Evolutionary conservation across 2,888 invertebrate species (phyloP).

Genomic region (Muschampia plurimacula): DNA sequence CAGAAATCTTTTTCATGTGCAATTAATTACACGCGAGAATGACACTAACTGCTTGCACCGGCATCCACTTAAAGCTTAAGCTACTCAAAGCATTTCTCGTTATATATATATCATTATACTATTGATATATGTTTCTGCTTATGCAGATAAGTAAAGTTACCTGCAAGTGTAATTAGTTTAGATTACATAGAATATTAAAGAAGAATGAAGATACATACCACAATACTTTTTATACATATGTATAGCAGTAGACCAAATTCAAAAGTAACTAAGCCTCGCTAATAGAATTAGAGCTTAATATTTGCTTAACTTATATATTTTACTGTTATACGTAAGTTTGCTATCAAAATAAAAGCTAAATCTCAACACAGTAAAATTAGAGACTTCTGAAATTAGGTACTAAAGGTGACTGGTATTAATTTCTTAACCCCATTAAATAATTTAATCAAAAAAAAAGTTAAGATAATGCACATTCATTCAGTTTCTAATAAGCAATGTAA

Average conservation of each 20-base stretch:
- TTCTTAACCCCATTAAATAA: constrained; percentile 41
- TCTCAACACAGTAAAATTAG: constrained; percentile 1
- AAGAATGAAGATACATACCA: background rate
- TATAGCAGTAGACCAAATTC: constrained; percentile 13
- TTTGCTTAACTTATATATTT: constrained; percentile 3
- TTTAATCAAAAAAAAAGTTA: constrained; percentile 8
- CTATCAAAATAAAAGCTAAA: constrained; percentile 12
- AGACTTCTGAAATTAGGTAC: background rate
- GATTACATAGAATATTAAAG: background rate
- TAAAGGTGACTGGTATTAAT: constrained; percentile 71
- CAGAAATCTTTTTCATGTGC: constrained; percentile 63
- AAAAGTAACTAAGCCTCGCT: constrained; percentile 18
- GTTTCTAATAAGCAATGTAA: constrained; percentile 25
- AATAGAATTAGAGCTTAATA: constrained; percentile 29
- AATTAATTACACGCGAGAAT: constrained; percentile 52
- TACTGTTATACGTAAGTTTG: background rate
- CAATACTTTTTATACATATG: background rate
- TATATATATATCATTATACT: constrained; percentile 51
- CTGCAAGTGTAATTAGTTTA: background rate
- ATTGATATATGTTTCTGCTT: constrained; percentile 26
- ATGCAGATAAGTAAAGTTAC: background rate
- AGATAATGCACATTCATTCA: constrained; percentile 10
- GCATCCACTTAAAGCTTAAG: constrained; percentile 73
- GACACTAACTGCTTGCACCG: constrained; percentile 81
- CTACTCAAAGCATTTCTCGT: constrained; percentile 56